These are phyloP conservation scores for Drosophila kohkoa DNA, from an alignment of 1,140 invertebrate species.

Conservation along the genomic window DNA sequence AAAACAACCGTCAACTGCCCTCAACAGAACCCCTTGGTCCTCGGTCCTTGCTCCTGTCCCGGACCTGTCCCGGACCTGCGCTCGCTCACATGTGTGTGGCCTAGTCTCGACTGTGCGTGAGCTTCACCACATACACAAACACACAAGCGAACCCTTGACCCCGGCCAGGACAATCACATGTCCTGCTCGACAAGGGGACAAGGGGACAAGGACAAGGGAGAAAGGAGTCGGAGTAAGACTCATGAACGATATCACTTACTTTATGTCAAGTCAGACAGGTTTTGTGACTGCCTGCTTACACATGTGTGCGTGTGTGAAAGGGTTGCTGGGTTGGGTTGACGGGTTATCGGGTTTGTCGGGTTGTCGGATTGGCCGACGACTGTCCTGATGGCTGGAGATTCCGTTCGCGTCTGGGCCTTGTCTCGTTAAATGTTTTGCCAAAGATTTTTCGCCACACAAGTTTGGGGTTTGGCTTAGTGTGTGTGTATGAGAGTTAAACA, in stretches of 20 bases:
- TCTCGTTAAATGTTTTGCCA: conserved; percentile 73
- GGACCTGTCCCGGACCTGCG: conserved; percentile 41
- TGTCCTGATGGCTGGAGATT: neutral
- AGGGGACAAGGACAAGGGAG: neutral
- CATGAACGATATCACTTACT: conserved; percentile 78
- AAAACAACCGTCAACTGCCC: conserved; percentile 3
- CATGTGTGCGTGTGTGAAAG: neutral
- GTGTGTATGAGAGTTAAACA: neutral
- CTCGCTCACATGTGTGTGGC: conserved; percentile 4
- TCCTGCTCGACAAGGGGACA: neutral
- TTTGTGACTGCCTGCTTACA: conserved; percentile 14
- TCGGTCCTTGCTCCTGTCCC: neutral
- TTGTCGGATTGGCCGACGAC: conserved; percentile 26
- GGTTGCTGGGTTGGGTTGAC: conserved; percentile 9
- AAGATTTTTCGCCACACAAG: conserved; percentile 67
- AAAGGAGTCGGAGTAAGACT: conserved; percentile 45
- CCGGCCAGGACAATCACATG: neutral
- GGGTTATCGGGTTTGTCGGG: conserved; percentile 23
- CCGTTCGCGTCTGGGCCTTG: conserved; percentile 62
- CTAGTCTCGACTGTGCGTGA: conserved; percentile 21
- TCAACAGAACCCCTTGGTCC: conserved; percentile 4
- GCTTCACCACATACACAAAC: conserved; percentile 5
- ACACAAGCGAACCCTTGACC: conserved; percentile 28
- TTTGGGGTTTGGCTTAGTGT: conserved; percentile 14
- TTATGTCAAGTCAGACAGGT: conserved; percentile 72